Evolutionary conservation across 2,797 vertebrate genomes (phyloP).

Genomic region (Columba guinea): DNA sequence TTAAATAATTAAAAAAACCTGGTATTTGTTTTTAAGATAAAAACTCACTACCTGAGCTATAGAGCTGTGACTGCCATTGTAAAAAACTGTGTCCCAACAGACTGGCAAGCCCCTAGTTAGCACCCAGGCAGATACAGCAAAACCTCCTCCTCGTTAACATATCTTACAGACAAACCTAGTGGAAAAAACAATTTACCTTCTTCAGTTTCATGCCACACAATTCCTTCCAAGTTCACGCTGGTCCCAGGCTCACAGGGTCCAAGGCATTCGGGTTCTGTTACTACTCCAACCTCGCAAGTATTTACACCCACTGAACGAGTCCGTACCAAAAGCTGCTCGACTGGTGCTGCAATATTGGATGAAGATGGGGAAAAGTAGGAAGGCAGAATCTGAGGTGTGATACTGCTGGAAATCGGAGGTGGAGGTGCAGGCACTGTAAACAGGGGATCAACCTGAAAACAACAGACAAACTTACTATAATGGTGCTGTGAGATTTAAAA

Average conservation of each 20-base stretch:
- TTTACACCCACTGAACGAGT: conserved; percentile 96
- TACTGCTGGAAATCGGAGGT: conserved; percentile 81
- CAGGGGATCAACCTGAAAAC: conserved; percentile 89
- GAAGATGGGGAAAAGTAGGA: conserved; percentile 85
- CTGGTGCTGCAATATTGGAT: conserved; percentile 84
- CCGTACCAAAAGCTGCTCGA: conserved; percentile 89
- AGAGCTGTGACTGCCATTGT: not conserved
- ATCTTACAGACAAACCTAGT: conserved; percentile 36
- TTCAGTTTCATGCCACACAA: conserved; percentile 98
- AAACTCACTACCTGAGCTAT: not conserved
- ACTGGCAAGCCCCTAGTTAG: not conserved
- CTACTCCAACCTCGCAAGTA: conserved; percentile 89
- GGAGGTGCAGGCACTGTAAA: conserved; percentile 90
- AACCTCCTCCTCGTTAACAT: not conserved
- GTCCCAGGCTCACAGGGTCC: conserved; percentile 97
- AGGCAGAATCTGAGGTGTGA: conserved; percentile 82
- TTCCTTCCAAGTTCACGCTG: conserved; percentile 98
- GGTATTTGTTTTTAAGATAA: not conserved
- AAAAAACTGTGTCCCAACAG: not conserved
- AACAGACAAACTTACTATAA: conserved; percentile 77
- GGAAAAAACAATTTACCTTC: conserved; percentile 86
- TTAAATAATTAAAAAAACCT: not conserved
- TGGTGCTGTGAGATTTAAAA: conserved; percentile 17
- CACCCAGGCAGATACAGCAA: not conserved
- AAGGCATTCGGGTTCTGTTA: conserved; percentile 88